Percentiles rank a stretch among this genome's conserved stretches.
These are phyloP conservation scores for Gouania willdenowi DNA, from an alignment of 2,797 vertebrate genomes.

Conservation along the genomic window DNA sequence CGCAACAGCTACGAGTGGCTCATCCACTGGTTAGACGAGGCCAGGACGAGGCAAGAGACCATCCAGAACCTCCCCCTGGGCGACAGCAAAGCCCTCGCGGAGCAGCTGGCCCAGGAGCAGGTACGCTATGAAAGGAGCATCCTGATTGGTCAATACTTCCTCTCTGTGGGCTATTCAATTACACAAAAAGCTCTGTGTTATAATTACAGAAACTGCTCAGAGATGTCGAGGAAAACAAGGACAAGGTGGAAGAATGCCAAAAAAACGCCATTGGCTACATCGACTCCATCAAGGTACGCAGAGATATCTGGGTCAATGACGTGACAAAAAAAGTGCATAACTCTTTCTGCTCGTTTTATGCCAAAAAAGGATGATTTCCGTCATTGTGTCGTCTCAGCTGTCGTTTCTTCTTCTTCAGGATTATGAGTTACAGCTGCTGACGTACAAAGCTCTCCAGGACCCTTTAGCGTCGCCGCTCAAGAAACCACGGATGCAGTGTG, in stretches of 20 bases:
- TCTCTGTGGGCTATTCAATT: too few species aligned
- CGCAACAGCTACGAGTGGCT: slow-evolving; percentile 79
- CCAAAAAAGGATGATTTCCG: too few species aligned
- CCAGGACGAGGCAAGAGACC: slow-evolving; percentile 80
- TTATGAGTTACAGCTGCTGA: slow-evolving; percentile 90
- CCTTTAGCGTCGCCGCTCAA: slow-evolving; percentile 86
- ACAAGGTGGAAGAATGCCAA: slow-evolving; percentile 88
- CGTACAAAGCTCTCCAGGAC: slow-evolving; percentile 89
- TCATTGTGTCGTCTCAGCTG: too few species aligned
- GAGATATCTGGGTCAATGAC: accelerated
- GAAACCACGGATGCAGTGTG: slow-evolving; percentile 89
- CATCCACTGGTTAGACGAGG: slow-evolving; percentile 80
- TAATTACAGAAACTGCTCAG: slow-evolving; percentile 83
- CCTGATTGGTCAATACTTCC: slow-evolving; percentile 7
- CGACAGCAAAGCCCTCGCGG: slow-evolving; percentile 66
- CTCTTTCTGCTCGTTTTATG: too few species aligned
- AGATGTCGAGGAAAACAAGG: slow-evolving; percentile 84
- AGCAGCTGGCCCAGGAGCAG: slow-evolving; percentile 88
- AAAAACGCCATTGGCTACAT: slow-evolving; percentile 89
- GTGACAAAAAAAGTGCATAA: accelerated
- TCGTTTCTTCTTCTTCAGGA: slow-evolving; percentile 72
- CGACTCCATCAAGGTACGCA: slow-evolving; percentile 86
- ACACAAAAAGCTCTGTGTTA: neutral
- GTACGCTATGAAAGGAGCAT: slow-evolving; percentile 51
- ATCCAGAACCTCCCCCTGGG: slow-evolving; percentile 81